A percentile compares a stretch with the other conserved stretches of the same genome.
Conservation (phyloP, 2,113 vertebrate genomes). For the Hydropotes inermis region DNA sequence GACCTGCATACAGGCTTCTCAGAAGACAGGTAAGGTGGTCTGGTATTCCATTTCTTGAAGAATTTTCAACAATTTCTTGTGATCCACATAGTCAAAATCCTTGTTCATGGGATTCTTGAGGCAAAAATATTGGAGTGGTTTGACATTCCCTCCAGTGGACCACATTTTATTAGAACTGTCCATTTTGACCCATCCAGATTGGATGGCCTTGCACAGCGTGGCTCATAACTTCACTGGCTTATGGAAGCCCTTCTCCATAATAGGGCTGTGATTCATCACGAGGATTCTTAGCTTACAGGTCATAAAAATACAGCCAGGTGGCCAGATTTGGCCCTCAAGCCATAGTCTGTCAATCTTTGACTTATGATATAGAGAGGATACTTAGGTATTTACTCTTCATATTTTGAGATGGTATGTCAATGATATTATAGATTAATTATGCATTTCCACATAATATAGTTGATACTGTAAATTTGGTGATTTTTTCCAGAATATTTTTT, state of each 20-base stretch:
- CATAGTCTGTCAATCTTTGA: not conserved
- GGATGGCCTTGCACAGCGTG: not conserved
- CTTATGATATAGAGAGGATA: not conserved
- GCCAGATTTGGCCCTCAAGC: not conserved
- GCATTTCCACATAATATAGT: not conserved
- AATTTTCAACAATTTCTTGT: too few relatives aligned
- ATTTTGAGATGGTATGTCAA: not conserved
- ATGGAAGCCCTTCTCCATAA: not conserved
- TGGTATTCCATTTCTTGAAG: too few relatives aligned
- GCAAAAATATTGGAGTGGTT: not conserved
- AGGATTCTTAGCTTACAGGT: not conserved
- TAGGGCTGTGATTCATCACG: not conserved
- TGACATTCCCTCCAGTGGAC: not conserved
- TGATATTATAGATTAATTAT: not conserved
- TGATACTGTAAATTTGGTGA: not conserved
- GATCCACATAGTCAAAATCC: too few relatives aligned
- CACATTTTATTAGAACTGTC: not conserved
- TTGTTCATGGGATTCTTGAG: too few relatives aligned
- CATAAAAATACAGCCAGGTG: not conserved
- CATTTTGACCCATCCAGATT: not conserved
- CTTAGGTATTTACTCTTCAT: not conserved
- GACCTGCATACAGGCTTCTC: too few relatives aligned
- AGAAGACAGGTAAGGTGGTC: too few relatives aligned
- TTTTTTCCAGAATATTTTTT: not conserved
- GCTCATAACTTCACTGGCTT: not conserved